Conservation (phyloP, 2,113 vertebrate species). For the Nanger granti region DNA sequence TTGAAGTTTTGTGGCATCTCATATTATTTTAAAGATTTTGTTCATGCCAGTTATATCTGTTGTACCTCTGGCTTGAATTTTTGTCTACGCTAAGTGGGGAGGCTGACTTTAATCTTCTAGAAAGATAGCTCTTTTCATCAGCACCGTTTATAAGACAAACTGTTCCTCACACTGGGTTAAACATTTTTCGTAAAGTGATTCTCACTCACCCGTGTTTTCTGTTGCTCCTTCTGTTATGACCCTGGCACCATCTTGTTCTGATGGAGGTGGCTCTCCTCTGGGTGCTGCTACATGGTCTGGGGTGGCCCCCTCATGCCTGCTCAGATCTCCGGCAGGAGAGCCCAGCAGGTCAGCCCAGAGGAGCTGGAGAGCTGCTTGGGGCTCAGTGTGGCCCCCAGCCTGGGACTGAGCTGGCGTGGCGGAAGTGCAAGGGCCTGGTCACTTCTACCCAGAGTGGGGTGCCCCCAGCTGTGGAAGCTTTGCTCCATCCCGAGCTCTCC, state of each 20-base stretch:
- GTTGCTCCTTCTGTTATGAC: background rate
- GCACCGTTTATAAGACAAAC: background rate
- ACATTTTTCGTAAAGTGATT: background rate
- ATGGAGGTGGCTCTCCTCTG: background rate
- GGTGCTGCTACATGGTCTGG: accelerated
- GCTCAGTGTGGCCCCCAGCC: background rate
- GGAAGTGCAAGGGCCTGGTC: background rate
- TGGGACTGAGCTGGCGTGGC: background rate
- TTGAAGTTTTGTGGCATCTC: background rate
- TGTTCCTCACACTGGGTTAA: background rate
- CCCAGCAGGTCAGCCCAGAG: background rate
- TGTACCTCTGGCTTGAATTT: background rate
- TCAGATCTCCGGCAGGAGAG: background rate
- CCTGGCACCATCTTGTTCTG: background rate
- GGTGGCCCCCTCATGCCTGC: background rate
- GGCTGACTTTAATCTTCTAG: background rate
- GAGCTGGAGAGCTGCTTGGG: background rate
- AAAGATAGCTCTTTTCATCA: background rate
- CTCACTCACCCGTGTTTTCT: background rate
- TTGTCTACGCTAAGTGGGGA: background rate
- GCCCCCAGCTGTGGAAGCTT: background rate
- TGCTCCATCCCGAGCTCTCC: background rate
- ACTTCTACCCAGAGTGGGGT: accelerated
- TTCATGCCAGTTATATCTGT: background rate
- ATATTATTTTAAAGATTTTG: background rate